These are phyloP conservation scores for Seira ritae DNA, from an alignment of 2,888 invertebrate genomes.

Conservation along the genomic window DNA sequence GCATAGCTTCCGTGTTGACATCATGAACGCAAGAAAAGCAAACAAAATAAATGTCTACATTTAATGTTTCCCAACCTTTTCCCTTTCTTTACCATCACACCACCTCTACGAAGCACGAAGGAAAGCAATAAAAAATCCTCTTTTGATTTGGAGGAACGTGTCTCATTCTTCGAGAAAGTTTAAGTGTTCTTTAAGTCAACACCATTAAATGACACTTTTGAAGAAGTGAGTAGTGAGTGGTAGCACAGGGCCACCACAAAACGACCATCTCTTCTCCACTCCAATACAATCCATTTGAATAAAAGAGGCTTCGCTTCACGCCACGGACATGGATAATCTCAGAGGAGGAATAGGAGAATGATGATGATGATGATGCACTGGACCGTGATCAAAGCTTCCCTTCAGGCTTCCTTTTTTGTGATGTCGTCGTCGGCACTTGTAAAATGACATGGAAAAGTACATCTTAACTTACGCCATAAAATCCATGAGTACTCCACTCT, in stretches of 20 bases:
- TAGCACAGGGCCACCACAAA: background rate
- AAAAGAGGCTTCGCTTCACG: too few species aligned
- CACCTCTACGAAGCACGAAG: too few species aligned
- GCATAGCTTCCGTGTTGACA: too few species aligned
- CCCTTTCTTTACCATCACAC: too few species aligned
- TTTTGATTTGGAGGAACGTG: background rate
- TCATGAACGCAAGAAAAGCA: too few species aligned
- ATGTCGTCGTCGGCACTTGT: background rate
- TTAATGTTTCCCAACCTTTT: too few species aligned
- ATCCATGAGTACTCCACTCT: too few species aligned
- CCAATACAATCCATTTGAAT: too few species aligned
- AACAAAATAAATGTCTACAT: too few species aligned
- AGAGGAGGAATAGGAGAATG: too few species aligned
- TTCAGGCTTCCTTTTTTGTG: background rate
- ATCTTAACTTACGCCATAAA: background rate
- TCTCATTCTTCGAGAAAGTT: background rate
- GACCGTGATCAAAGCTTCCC: background rate
- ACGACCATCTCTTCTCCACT: background rate
- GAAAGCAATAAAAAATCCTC: constrained; percentile 10
- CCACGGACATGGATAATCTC: too few species aligned
- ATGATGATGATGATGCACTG: background rate
- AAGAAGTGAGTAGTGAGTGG: background rate
- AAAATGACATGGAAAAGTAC: background rate
- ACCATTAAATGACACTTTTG: constrained; percentile 8
- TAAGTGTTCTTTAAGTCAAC: constrained; percentile 1